Percentiles rank a stretch among this genome's conserved stretches.
These are phyloP conservation scores for Serrognathus titanus DNA, from an alignment of 2,888 invertebrate genomes.

Conservation along the genomic window DNA sequence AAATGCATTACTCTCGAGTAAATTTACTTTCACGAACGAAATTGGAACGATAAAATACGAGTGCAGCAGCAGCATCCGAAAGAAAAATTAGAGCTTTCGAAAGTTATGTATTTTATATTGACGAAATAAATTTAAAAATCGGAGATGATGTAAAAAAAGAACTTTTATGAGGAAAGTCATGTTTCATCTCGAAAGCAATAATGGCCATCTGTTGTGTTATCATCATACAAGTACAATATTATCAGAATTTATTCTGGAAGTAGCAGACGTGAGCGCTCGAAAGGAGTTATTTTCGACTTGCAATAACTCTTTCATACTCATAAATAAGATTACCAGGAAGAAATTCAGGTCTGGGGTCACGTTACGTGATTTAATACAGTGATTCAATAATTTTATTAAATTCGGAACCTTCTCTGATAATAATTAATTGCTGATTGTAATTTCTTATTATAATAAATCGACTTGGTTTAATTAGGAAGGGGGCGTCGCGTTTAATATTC, in stretches of 20 bases:
- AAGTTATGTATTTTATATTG: not conserved
- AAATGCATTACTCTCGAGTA: too few relatives aligned
- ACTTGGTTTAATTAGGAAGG: too few relatives aligned
- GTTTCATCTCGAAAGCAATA: conserved; percentile 26
- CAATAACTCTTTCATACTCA: conserved; percentile 38
- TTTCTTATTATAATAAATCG: too few relatives aligned
- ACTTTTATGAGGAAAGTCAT: conserved; percentile 3
- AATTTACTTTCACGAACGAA: too few relatives aligned
- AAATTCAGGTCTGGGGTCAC: conserved; percentile 16
- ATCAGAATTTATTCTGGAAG: conserved; percentile 37
- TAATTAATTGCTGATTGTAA: too few relatives aligned
- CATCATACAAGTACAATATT: conserved; percentile 39
- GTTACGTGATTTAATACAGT: conserved; percentile 7
- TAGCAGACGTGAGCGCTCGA: conserved; percentile 22
- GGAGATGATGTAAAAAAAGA: not conserved
- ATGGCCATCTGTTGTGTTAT: conserved; percentile 41
- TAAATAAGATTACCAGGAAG: conserved; percentile 35
- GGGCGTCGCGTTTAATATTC: too few relatives aligned
- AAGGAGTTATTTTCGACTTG: conserved; percentile 32
- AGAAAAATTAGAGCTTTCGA: too few relatives aligned
- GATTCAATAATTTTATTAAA: conserved; percentile 2
- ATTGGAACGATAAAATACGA: too few relatives aligned
- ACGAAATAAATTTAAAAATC: not conserved
- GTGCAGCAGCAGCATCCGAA: too few relatives aligned
- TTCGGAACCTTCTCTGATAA: not conserved